Evolutionary conservation across 1,140 invertebrate species (phyloP).

Genomic region (Pectinophora gossypiella): DNA sequence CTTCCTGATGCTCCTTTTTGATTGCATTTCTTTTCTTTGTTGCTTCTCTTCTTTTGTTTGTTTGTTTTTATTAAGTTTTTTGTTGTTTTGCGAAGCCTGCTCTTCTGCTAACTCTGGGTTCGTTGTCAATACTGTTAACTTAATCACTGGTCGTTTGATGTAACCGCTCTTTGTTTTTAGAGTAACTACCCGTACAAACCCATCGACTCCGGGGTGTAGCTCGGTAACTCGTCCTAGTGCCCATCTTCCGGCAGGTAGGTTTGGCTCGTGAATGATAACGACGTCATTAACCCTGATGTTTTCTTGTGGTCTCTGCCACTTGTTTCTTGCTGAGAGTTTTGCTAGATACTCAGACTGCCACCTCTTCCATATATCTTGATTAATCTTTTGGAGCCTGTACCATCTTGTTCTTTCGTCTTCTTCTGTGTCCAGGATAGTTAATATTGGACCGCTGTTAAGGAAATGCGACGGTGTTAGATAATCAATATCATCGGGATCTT

Average conservation of each 20-base stretch:
- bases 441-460: slow-evolving; percentile 6
- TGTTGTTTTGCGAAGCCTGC: too few species aligned
- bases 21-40: too few species aligned
- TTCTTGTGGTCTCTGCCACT: slow-evolving; percentile 18
- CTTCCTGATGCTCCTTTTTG: too few species aligned
- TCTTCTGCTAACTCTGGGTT: not conserved
- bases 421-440: slow-evolving; percentile 7
- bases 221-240: slow-evolving; percentile 32
- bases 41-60: too few species aligned
- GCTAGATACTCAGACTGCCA: slow-evolving; percentile 33
- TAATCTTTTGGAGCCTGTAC: slow-evolving; percentile 11
- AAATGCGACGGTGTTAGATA: slow-evolving; percentile 12
- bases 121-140: not conserved
- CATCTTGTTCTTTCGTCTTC: slow-evolving; percentile 7
- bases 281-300: slow-evolving; percentile 12
- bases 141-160: slow-evolving; percentile 11
- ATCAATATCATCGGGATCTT: slow-evolving; percentile 12
- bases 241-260: slow-evolving; percentile 40
- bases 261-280: slow-evolving; percentile 40
- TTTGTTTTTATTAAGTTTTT: too few species aligned
- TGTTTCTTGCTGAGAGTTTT: slow-evolving; percentile 20
- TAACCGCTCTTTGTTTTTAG: slow-evolving; percentile 24
- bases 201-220: slow-evolving; percentile 36
- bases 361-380: slow-evolving; percentile 31
- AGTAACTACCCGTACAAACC: slow-evolving; percentile 33